Evolutionary conservation across 2,797 vertebrate species (phyloP).

Genomic region (Eulemur albifrons): DNA sequence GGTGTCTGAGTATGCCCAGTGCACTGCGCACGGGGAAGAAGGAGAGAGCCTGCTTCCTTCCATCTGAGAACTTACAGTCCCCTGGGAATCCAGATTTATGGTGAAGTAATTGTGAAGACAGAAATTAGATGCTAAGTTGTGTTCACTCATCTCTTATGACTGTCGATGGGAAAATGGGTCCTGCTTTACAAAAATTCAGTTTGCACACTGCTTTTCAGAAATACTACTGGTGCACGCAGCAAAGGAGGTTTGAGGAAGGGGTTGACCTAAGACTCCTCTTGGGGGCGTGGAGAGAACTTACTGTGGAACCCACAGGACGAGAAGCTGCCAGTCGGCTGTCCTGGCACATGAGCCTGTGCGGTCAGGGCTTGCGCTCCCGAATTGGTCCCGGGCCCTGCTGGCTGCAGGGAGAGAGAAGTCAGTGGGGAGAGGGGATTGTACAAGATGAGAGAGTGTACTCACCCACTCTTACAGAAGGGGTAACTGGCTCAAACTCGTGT

Average conservation of each 20-base stretch:
- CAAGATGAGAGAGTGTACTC: not conserved
- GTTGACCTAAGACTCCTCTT: not conserved
- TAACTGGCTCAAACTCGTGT: not conserved
- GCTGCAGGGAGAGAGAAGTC: not conserved
- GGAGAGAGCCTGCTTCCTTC: not conserved
- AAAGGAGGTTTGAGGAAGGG: not conserved
- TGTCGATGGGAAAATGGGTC: not conserved
- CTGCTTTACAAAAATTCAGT: not conserved
- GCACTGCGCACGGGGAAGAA: accelerated
- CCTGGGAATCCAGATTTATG: not conserved
- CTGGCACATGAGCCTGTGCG: not conserved
- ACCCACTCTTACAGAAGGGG: not conserved
- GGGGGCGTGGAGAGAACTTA: not conserved
- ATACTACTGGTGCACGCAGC: not conserved
- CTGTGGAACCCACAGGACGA: not conserved
- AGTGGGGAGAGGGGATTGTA: not conserved
- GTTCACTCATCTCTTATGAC: not conserved
- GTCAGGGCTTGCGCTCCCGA: not conserved
- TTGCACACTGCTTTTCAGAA: conserved; percentile 5
- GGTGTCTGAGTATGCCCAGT: not conserved
- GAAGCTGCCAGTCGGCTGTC: not conserved
- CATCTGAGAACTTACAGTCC: not conserved
- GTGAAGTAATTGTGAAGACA: not conserved
- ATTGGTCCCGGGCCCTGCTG: not conserved
- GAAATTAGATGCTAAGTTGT: not conserved